Evolutionary conservation across 2,113 vertebrate species (phyloP), one percentile per base, ranked within the genome.

Genomic region (Scortum barcoo): DNA sequence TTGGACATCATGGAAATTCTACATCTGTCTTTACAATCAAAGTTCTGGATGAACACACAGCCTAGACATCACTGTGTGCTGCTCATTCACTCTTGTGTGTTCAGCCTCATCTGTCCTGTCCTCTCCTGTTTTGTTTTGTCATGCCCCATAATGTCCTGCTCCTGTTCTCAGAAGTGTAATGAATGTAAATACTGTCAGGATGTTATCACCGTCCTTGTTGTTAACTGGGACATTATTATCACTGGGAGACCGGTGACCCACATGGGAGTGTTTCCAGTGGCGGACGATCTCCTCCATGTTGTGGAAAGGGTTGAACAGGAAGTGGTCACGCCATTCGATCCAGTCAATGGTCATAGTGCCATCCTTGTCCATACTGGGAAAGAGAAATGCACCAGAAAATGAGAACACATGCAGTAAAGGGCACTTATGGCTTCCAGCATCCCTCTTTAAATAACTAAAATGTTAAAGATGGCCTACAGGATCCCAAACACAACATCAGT

Each of bases 321-420:
- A 98, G 80, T 98, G 96, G 83, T 98, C 96, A 26, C 97, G 93
- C 97, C 97, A 98, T 58, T 98, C 97, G 60, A 94, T 96, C 97
- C 97, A 99, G 90, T 97, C 95, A 36, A 99, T 95, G 60, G 97
- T 96, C 96, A 97, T 96, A 0, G 96, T 98, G 16, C 97, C 96
- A 72, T 98, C 96, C 69, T 90, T 94, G 94, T 99, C 97, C 72
- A 99, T 99, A 89, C 97, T 99, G 83, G 28, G 46, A 48, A 38
- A 50, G 13, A 58, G 20, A 51, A 28, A 19, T 1, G 24, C 17
- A 69, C 0, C 17, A 30, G 1, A 30, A 7, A 42, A 26, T 61
- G 5, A 51, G 4, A 69, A 24, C 5, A 44, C 10, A 11, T 24
- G 24, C 13, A 40, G 1, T 3, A 6, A 33, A 54, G 24, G 28